phyloP scores from a whole-genome alignment of 2,888 invertebrate genomes.

The Sphecodes monilicornis region DNA sequence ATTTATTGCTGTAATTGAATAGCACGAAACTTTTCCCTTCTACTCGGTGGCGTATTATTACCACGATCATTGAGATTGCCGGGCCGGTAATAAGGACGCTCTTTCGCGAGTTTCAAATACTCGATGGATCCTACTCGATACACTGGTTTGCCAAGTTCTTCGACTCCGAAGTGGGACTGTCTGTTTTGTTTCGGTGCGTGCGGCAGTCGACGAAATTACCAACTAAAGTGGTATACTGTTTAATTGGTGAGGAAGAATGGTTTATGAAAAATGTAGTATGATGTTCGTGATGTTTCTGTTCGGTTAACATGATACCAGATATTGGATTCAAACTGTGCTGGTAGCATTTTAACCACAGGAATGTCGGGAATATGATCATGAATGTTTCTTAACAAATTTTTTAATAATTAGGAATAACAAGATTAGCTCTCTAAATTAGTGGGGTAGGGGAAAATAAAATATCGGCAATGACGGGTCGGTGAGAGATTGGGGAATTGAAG shows the following conservation, averaged over 20 bases:
- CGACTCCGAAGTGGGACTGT: neutral
- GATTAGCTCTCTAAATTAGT: too few relatives aligned
- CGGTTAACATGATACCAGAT: neutral
- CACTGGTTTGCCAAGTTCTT: neutral
- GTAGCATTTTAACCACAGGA: too few relatives aligned
- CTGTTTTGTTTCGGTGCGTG: neutral
- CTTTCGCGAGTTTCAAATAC: neutral
- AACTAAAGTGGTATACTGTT: neutral
- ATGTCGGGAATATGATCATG: too few relatives aligned
- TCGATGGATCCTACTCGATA: neutral
- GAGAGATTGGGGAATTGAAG: too few relatives aligned
- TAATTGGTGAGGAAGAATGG: neutral
- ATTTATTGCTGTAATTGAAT: slow-evolving; percentile 46
- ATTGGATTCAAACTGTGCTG: too few relatives aligned
- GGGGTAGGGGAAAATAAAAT: too few relatives aligned
- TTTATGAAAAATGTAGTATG: neutral
- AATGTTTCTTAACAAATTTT: too few relatives aligned
- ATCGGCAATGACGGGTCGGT: too few relatives aligned
- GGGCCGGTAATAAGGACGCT: neutral
- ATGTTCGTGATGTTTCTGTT: neutral
- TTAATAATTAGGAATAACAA: too few relatives aligned
- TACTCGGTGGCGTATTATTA: slow-evolving; percentile 18
- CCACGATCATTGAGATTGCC: neutral
- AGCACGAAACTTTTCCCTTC: neutral
- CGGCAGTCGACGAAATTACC: neutral